Conservation (phyloP, 2,797 vertebrate genomes). For the Myripristis jacobus region DNA sequence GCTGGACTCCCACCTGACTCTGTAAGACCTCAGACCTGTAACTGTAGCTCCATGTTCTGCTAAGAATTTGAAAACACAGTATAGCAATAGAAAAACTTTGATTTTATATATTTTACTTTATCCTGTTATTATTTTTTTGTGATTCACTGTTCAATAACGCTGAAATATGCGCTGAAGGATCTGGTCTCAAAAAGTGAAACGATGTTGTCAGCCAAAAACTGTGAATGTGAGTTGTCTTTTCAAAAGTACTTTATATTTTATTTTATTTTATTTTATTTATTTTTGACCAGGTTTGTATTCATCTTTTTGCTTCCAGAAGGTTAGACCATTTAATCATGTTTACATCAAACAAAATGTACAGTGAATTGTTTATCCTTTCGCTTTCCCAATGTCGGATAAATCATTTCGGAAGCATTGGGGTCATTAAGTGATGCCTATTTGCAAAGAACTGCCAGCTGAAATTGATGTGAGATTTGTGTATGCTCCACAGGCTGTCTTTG, state of each 20-base stretch:
- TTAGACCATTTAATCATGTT: no score
- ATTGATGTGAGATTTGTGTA: conserved; percentile 9
- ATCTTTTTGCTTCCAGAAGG: no score
- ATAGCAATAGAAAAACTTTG: not conserved
- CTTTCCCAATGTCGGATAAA: not conserved
- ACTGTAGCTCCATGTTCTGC: not conserved
- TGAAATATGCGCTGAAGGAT: not conserved
- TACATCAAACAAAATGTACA: no score
- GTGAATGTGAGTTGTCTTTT: no score
- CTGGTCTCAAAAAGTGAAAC: not conserved
- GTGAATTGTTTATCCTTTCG: not conserved
- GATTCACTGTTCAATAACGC: not conserved
- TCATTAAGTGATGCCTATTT: not conserved
- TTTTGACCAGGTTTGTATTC: no score
- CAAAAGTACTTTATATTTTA: no score
- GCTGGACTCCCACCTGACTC: conserved; percentile 71
- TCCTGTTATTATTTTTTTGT: not conserved
- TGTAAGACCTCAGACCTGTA: conserved; percentile 68
- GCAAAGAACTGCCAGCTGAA: not conserved
- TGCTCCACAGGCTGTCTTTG: conserved; percentile 77
- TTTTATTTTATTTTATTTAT: no score
- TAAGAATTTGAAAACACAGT: not conserved
- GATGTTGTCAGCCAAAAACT: not conserved
- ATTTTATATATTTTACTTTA: no score
- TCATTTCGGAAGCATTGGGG: not conserved